phyloP scores from a whole-genome alignment of 2,113 vertebrate genomes.

The Gopherus evgoodei region DNA sequence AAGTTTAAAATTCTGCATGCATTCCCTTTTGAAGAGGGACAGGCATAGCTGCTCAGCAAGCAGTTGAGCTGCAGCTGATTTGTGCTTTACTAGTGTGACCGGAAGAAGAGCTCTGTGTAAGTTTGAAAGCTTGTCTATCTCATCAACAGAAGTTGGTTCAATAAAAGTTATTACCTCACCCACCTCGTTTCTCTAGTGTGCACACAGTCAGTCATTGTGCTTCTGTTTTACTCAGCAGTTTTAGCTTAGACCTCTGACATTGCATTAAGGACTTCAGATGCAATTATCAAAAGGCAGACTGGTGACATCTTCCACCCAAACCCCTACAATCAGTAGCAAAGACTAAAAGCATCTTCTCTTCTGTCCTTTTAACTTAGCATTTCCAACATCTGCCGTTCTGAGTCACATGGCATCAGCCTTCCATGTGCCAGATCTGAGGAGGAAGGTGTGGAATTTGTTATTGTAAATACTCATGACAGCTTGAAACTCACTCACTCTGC shows the following conservation, averaged over 20 bases:
- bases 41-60: neutral
- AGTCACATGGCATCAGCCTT: neutral
- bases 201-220: rapidly evolving
- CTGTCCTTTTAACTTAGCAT: neutral
- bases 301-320: neutral
- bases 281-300: neutral
- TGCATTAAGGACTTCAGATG: neutral
- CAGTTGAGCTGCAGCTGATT: neutral
- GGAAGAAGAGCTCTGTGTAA: neutral
- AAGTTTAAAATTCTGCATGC: rapidly evolving
- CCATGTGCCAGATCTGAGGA: neutral
- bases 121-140: neutral
- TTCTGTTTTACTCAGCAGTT: neutral
- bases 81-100: neutral
- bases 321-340: neutral
- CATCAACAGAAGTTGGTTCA: neutral
- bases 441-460: neutral
- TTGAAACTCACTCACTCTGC: constrained; percentile 91
- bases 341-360: neutral
- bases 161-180: neutral
- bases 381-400: rapidly evolving
- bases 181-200: rapidly evolving
- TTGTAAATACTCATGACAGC: neutral
- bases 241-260: neutral
- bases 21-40: rapidly evolving